Conservation (phyloP, 2,113 vertebrate species). For the Todiramphus chloris region DNA sequence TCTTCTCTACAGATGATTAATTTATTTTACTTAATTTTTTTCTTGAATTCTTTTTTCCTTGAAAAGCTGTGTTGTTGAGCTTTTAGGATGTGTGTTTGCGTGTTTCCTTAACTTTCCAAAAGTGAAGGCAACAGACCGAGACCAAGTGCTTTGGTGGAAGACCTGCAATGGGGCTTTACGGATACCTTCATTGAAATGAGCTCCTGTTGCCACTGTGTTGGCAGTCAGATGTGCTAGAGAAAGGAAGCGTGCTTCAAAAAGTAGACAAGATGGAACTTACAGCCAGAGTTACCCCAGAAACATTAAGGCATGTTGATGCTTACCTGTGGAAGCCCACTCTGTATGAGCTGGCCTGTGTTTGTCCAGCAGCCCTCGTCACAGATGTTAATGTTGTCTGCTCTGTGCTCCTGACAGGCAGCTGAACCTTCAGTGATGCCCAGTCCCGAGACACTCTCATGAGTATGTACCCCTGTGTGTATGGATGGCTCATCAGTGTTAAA, state of each 20-base stretch:
- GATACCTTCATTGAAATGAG: not conserved
- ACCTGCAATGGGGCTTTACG: not conserved
- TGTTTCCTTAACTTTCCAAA: not conserved
- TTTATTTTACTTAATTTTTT: not conserved
- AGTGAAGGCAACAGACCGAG: not conserved
- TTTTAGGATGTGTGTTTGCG: not conserved
- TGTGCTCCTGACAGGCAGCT: not conserved
- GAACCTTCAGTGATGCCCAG: not conserved
- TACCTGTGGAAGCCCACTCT: not conserved
- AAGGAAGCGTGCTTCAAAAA: not conserved
- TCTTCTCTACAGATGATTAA: not conserved
- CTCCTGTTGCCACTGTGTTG: accelerated
- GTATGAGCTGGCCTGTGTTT: not conserved
- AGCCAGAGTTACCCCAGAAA: not conserved
- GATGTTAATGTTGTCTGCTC: not conserved
- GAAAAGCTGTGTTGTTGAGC: not conserved
- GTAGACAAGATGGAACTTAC: not conserved
- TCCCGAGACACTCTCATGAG: accelerated
- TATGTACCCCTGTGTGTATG: accelerated
- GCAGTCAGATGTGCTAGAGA: not conserved
- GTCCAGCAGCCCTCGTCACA: too few species aligned
- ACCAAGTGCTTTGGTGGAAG: not conserved
- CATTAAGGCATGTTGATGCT: too few species aligned
- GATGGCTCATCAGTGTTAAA: not conserved
- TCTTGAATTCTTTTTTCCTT: not conserved